Base-by-base conservation (phyloP, 2,113 vertebrate species). In the Pavo muticus region DNA sequence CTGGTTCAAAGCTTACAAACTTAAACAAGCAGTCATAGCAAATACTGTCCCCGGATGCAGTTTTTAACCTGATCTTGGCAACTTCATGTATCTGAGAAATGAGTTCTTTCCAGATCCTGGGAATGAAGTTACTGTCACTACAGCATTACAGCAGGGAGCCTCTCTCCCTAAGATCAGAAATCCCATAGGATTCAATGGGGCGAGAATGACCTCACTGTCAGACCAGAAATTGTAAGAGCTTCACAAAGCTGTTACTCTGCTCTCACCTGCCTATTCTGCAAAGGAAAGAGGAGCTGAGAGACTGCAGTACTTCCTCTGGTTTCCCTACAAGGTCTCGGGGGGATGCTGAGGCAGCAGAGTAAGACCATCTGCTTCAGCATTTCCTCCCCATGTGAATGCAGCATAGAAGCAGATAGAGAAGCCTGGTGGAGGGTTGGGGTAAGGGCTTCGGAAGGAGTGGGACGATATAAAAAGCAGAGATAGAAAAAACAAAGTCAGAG, bases 371-470 rank as follows among this genome's bases (percentile, higher is more conserved):
- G 67, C 88, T 87, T 63, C 81, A 84, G 70, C 47, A 80, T 61
- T 64, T 95, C 91, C 85, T 88, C 57, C 91, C 44, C 70, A 10
- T 27, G 85, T 88, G 79, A 97, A 88, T 52, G 70, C 80, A 93
- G 56, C 52, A 81, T 86, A 84, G 92, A 88, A 90, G 30, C 30
- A 91, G 85, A 88, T 2, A 80, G 82, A 94, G 82, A 88, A 93
- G 95, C 40, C 39, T 64, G 52, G 45, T 30, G n/a, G 44, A 81
- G 84, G 73, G 69, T 12, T 94, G 85, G 8, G 61, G 57, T 93
- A 30, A 77, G 40, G 59, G n/a, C 47, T 65, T 95, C 88, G 79
- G 84, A 79, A 81, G 69, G 79, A 93, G 81, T 90, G 84, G 78
- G 87, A 69, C 12, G 90, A 59, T 11, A 84, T 72, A 61, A 57